Percentiles rank a stretch among this genome's conserved stretches.
Evolutionary conservation across 2,113 vertebrate species (phyloP).

Genomic region (Cairina moschata): DNA sequence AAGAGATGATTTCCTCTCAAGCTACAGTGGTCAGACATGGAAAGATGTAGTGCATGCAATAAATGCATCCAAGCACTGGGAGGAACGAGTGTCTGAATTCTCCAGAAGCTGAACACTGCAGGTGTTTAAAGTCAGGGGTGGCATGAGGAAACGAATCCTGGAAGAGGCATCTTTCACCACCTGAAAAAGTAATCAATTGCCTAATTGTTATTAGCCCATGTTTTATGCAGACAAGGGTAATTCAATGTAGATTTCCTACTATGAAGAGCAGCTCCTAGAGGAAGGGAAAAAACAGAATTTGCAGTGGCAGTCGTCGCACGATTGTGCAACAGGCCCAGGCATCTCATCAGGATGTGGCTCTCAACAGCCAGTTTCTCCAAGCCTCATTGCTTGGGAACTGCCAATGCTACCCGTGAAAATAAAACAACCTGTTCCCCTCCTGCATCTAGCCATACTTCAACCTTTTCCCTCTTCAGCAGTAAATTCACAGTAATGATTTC

Average conservation of each 20-base stretch:
- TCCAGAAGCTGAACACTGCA: neutral
- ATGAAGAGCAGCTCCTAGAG: neutral
- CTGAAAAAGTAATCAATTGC: neutral
- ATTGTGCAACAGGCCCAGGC: neutral
- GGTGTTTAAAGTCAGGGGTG: neutral
- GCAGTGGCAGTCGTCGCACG: neutral
- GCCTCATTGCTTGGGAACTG: neutral
- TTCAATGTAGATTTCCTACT: neutral
- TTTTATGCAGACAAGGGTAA: neutral
- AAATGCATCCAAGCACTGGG: neutral
- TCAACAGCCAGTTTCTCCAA: neutral
- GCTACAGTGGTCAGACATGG: constrained; percentile 13
- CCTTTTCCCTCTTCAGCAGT: neutral
- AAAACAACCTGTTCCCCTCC: neutral
- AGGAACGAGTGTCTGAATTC: neutral
- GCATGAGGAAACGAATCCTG: neutral
- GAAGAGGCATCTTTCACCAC: neutral
- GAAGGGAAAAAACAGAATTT: neutral
- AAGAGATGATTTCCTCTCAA: constrained; percentile 1
- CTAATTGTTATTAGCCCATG: neutral
- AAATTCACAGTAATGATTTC: neutral
- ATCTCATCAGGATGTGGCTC: neutral
- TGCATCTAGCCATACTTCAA: neutral
- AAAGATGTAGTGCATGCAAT: constrained; percentile 10
- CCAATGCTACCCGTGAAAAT: neutral